phyloP scores from a whole-genome alignment of 2,888 invertebrate species.

The Helicoverpa assulta region DNA sequence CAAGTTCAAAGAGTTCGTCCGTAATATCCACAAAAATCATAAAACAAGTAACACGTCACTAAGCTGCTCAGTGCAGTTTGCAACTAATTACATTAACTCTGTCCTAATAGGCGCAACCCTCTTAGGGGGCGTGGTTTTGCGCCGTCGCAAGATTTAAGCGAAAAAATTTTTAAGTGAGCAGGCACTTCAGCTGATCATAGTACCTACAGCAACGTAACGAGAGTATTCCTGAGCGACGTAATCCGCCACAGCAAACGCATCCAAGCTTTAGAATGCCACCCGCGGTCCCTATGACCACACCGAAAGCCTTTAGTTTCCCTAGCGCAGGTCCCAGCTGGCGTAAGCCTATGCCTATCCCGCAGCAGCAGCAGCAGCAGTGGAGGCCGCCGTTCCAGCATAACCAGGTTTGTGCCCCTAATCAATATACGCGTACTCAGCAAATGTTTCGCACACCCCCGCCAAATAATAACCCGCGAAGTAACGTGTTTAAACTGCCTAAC shows the following conservation, averaged over 20 bases:
- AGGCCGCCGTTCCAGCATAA: conserved; percentile 1
- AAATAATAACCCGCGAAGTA: not conserved
- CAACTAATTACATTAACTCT: too few species aligned
- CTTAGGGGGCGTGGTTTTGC: too few species aligned
- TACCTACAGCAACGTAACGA: conserved; percentile 8
- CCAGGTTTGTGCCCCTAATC: not conserved
- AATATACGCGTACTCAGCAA: conserved; percentile 1
- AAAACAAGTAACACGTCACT: too few species aligned
- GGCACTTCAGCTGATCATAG: too few species aligned
- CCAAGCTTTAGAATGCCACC: conserved; percentile 5
- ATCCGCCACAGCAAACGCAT: not conserved
- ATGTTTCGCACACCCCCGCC: conserved; percentile 11
- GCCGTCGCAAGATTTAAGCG: too few species aligned
- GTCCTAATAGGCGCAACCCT: too few species aligned
- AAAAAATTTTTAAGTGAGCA: too few species aligned
- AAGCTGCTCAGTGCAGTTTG: too few species aligned
- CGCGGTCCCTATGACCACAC: conserved; percentile 9
- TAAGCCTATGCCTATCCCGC: not conserved
- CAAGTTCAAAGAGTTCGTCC: too few species aligned
- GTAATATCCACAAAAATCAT: too few species aligned
- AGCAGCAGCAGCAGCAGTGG: conserved; percentile 7
- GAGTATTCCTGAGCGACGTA: conserved; percentile 6
- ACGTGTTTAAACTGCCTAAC: too few species aligned
- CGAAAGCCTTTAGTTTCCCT: not conserved
- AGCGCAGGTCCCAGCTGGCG: conserved; percentile 1